These are phyloP conservation scores for Anser cygnoides DNA, from an alignment of 2,113 vertebrate genomes.

Conservation along the genomic window DNA sequence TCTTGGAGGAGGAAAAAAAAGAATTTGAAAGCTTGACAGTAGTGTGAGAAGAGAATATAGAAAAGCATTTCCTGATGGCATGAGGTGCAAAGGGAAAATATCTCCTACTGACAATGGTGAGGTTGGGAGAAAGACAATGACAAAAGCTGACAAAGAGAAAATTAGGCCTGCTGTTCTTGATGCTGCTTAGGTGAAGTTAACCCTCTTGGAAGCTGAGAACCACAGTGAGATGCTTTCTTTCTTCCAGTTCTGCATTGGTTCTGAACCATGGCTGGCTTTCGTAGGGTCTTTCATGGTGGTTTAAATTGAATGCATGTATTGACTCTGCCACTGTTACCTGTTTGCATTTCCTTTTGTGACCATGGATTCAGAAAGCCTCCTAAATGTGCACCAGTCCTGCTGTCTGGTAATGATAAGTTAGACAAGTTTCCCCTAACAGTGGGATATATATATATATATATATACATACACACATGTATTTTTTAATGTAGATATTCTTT, in stretches of 20 bases:
- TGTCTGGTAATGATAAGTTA: not conserved
- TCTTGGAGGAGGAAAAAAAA: not conserved
- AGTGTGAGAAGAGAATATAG: not conserved
- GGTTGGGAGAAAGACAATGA: not conserved
- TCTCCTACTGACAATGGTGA: not conserved
- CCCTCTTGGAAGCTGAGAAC: not conserved
- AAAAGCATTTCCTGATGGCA: not conserved
- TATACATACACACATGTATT: no score
- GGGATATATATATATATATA: no score
- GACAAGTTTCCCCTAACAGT: not conserved
- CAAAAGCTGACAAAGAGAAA: not conserved
- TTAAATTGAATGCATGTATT: not conserved
- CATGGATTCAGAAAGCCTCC: not conserved
- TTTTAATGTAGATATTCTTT: not conserved
- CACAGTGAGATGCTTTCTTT: not conserved
- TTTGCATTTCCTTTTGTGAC: not conserved
- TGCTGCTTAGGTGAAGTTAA: not conserved
- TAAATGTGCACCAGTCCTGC: not conserved
- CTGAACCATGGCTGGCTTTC: not conserved
- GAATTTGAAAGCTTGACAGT: not conserved
- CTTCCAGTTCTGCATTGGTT: not conserved
- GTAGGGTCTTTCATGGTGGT: not conserved
- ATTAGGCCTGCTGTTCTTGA: not conserved
- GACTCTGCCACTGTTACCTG: not conserved
- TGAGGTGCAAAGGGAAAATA: not conserved